These are phyloP conservation scores for Paramormyrops kingsleyae DNA, from an alignment of 2,113 vertebrate genomes.

Conservation along the genomic window DNA sequence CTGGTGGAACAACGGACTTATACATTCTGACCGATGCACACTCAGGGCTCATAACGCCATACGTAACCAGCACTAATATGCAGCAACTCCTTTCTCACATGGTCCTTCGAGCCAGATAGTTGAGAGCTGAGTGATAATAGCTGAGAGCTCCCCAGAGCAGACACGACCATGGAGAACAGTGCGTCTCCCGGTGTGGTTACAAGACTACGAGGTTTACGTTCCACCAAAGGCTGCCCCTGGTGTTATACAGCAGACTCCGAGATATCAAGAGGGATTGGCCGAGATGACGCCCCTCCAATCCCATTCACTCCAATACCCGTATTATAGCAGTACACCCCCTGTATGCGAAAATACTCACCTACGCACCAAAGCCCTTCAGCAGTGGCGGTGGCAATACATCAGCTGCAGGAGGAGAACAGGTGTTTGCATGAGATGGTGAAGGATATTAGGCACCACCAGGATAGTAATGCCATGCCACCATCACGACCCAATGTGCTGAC, in stretches of 20 bases:
- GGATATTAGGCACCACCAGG: not conserved
- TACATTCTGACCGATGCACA: no score
- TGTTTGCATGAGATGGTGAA: not conserved
- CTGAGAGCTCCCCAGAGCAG: not conserved
- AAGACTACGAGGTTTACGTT: not conserved
- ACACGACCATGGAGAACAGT: not conserved
- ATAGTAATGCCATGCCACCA: not conserved
- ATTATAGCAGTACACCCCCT: not conserved
- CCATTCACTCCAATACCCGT: not conserved
- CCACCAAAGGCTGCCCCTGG: not conserved
- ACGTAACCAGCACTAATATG: not conserved
- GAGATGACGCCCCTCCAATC: not conserved
- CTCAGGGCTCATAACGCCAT: no score
- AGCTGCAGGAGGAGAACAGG: not conserved
- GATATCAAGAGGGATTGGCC: not conserved
- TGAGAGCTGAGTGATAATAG: not conserved
- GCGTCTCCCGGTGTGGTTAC: not conserved
- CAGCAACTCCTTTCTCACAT: not conserved
- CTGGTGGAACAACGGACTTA: no score
- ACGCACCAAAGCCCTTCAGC: not conserved
- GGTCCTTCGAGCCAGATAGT: not conserved
- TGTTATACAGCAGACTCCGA: not conserved
- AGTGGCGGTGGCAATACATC: not conserved
- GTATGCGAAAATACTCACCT: not conserved
- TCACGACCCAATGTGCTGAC: not conserved